Base-by-base conservation (phyloP, 2,113 vertebrate species). In the Lophura nycthemera region DNA sequence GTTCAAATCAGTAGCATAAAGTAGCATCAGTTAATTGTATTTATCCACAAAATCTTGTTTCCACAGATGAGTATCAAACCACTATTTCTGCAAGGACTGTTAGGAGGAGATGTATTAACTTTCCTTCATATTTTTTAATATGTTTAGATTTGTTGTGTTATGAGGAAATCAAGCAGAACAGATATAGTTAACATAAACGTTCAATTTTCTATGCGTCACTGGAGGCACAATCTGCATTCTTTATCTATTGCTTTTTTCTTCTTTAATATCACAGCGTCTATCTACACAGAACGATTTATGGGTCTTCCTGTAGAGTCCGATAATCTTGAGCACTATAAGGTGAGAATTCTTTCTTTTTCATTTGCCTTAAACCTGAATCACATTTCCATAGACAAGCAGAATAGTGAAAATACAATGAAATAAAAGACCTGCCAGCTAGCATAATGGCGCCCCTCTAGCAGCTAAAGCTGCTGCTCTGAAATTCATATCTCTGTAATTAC, bases 241-340 rank as follows among this genome's bases (percentile, higher is more conserved):
- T 65, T 64, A 40, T 15, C 34, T 71, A 25, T 59, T 69, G 10
- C 11, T 87, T 60, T 91, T 92, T 93, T 87, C 38, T 93, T 93
- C 30, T 93, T 94, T 84, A 69, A 48, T 94, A 94, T 97, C 83
- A 4, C 84, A 98, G 98, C 98, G 20, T 98, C 98, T 2, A 97
- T 98, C 96, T 98, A 98, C 92, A 99, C 99, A 47, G 99, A 99
- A 89, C 97, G 99, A 90, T 99, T 99, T 97, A 99, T 99, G 99
- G 98, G 98, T 78, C 98, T 96, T 63, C 99, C 99, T 29, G 82
- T 96, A 89, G 93, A 98, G 67, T 97, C 97, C 0, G 99, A 99
- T 65, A 99, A 99, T 94, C 95, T 98, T 61, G 97, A 98, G 29
- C 97, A 98, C 87, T 99, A 99, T 90, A 98, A 97, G 96, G 99